phyloP scores from a whole-genome alignment of 2,888 invertebrate species.

The Chaetogeoica ovagalla region DNA sequence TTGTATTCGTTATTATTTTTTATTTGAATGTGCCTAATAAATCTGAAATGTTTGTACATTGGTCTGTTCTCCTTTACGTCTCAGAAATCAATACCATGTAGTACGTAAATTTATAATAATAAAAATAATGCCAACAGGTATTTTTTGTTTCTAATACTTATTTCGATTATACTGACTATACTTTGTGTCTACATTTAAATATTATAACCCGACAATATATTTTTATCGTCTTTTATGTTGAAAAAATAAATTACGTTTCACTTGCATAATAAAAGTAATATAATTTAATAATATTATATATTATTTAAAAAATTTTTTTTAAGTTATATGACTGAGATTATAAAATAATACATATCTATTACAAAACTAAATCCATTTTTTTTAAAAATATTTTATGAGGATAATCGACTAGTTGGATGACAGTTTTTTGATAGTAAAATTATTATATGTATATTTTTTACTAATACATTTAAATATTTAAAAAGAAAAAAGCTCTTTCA shows the following conservation, averaged over 20 bases:
- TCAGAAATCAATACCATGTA: too few species aligned
- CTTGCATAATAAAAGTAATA: conserved; percentile 9
- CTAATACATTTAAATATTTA: neutral
- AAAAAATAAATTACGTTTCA: neutral
- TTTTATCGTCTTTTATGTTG: neutral
- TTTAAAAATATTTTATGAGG: too few species aligned
- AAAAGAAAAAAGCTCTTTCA: neutral
- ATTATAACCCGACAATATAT: neutral
- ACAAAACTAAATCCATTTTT: neutral
- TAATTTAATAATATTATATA: neutral
- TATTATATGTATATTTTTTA: neutral
- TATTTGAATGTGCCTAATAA: too few species aligned
- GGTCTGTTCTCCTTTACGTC: too few species aligned
- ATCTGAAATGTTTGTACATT: too few species aligned
- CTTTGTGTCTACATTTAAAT: too few species aligned
- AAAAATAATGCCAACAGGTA: too few species aligned
- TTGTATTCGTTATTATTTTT: too few species aligned
- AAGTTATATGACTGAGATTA: neutral
- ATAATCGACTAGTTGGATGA: neutral
- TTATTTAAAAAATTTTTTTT: neutral
- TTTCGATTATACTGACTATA: too few species aligned
- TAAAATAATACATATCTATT: neutral
- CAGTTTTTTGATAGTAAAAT: too few species aligned
- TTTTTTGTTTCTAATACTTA: too few species aligned
- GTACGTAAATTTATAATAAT: too few species aligned